Evolutionary conservation across 2,888 invertebrate species (phyloP).

Genomic region (Cheilosia vulpina): DNA sequence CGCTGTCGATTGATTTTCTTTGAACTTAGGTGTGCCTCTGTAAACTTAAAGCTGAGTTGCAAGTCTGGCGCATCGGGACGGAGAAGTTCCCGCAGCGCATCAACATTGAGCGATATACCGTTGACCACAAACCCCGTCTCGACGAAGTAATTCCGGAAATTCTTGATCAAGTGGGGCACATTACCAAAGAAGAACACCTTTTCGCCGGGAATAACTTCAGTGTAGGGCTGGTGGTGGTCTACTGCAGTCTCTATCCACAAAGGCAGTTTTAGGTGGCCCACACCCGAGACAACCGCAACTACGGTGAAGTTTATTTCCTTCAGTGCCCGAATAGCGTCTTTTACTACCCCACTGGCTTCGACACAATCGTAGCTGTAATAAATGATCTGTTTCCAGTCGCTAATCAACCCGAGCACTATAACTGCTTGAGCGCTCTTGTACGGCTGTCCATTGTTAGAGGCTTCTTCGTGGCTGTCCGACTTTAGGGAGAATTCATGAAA

Average conservation of each 20-base stretch:
- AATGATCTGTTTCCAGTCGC: slow-evolving; percentile 37
- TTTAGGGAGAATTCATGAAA: slow-evolving; percentile 41
- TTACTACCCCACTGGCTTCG: background rate
- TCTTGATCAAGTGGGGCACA: slow-evolving; percentile 26
- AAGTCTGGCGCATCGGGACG: background rate
- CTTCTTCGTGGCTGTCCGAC: background rate
- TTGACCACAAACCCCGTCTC: slow-evolving; percentile 9
- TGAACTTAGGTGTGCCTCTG: slow-evolving; percentile 21
- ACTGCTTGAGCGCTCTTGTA: slow-evolving; percentile 18
- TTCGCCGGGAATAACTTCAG: background rate
- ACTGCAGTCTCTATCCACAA: slow-evolving; percentile 16
- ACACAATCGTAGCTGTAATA: slow-evolving; percentile 33
- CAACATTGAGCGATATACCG: background rate
- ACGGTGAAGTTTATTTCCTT: slow-evolving; percentile 31
- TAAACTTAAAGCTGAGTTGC: slow-evolving; percentile 12
- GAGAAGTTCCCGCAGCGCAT: slow-evolving; percentile 29
- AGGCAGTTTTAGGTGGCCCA: slow-evolving; percentile 18
- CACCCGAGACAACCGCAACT: slow-evolving; percentile 41
- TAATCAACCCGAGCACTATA: slow-evolving; percentile 17
- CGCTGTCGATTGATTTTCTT: slow-evolving; percentile 19
- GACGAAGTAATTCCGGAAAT: slow-evolving; percentile 31
- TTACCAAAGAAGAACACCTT: slow-evolving; percentile 50
- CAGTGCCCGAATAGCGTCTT: slow-evolving; percentile 14
- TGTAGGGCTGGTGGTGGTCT: slow-evolving; percentile 3
- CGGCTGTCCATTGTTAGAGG: background rate